These are phyloP conservation scores for Melitaea cinxia DNA, from an alignment of 1,140 invertebrate species.

Conservation along the genomic window DNA sequence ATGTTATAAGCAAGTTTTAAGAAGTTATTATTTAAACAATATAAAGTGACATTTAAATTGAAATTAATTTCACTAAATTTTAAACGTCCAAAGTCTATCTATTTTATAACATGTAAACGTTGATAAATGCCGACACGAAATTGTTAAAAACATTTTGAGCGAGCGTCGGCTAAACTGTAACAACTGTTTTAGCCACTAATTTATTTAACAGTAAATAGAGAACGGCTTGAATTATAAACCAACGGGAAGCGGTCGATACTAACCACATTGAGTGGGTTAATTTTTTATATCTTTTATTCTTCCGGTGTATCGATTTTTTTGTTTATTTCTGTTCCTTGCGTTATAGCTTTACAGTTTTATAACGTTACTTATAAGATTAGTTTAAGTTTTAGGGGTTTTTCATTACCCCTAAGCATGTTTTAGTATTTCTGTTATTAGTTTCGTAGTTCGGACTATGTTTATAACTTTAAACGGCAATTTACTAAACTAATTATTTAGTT, in stretches of 20 bases:
- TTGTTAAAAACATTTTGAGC: constrained; percentile 14
- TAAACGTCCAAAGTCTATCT: neutral
- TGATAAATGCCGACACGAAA: neutral
- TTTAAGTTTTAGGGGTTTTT: too few relatives aligned
- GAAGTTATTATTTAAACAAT: too few relatives aligned
- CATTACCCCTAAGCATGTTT: too few relatives aligned
- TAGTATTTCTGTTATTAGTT: too few relatives aligned
- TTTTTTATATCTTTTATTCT: neutral
- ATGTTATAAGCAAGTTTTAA: too few relatives aligned
- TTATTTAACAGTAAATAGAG: constrained; percentile 24
- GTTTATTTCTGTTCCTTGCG: neutral
- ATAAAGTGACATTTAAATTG: neutral
- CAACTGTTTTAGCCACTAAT: constrained; percentile 13
- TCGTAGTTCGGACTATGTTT: too few relatives aligned
- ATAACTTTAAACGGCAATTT: too few relatives aligned
- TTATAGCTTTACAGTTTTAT: too few relatives aligned
- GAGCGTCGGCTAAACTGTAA: constrained; percentile 12
- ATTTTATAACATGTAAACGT: neutral
- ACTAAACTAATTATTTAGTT: too few relatives aligned
- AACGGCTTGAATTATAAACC: constrained; percentile 19
- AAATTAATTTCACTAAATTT: neutral
- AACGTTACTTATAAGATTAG: too few relatives aligned
- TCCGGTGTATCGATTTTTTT: neutral
- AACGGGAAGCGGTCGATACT: constrained; percentile 1
- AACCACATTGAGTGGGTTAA: neutral